These are phyloP conservation scores for Philhelius pedissequus DNA, from an alignment of 2,888 invertebrate genomes.

Conservation along the genomic window DNA sequence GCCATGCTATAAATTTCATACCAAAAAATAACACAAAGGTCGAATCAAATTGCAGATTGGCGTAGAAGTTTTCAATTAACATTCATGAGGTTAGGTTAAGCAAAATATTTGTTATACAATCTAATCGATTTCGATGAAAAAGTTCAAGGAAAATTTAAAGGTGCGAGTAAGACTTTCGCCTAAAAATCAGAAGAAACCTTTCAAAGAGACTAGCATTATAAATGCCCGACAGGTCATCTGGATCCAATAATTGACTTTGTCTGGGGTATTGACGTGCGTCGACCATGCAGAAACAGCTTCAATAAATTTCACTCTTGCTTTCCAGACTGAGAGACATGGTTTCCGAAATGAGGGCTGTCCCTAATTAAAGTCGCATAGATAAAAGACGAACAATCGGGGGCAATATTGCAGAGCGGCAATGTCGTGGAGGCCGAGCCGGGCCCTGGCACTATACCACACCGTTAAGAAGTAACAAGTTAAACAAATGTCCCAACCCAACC, in stretches of 20 bases:
- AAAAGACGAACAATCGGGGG: constrained; percentile 42
- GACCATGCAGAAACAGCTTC: neutral
- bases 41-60: neutral
- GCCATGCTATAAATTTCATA: neutral
- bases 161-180: too few species aligned
- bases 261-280: neutral
- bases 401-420: constrained; percentile 27
- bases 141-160: neutral
- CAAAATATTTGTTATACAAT: neutral
- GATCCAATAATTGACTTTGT: neutral
- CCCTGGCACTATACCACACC: neutral
- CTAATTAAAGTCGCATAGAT: constrained; percentile 53
- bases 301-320: constrained; percentile 24
- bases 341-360: constrained; percentile 33
- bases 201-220: too few species aligned
- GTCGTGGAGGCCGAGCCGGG: neutral
- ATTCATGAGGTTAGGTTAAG: neutral
- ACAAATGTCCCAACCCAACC: neutral
- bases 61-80: constrained; percentile 1
- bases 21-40: neutral
- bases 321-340: neutral
- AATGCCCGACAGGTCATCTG: neutral
- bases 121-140: neutral
- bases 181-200: too few species aligned
- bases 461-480: neutral